These are phyloP conservation scores for Stenurella melanura DNA, from an alignment of 2,888 invertebrate genomes.

Conservation along the genomic window DNA sequence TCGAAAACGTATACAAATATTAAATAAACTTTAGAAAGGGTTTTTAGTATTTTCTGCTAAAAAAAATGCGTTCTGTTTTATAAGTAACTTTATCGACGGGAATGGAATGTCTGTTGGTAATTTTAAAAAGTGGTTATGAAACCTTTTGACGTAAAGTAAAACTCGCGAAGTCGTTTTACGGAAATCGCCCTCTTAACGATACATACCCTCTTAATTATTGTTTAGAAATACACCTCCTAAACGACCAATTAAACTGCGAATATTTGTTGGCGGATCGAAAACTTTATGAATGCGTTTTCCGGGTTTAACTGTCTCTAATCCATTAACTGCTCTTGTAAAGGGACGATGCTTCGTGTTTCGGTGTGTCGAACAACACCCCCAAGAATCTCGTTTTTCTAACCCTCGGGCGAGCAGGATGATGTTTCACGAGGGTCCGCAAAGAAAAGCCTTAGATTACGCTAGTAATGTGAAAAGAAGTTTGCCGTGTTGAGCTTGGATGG, in stretches of 20 bases:
- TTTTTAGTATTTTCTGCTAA: too few species aligned
- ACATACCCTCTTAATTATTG: neutral
- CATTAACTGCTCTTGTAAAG: slow-evolving; percentile 11
- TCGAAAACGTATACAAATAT: too few species aligned
- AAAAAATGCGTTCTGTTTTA: too few species aligned
- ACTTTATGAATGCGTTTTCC: slow-evolving; percentile 4
- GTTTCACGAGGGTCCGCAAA: neutral
- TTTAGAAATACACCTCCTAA: slow-evolving; percentile 8
- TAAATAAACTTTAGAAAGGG: too few species aligned
- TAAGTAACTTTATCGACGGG: too few species aligned
- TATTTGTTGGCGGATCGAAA: slow-evolving; percentile 7
- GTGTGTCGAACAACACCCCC: slow-evolving; percentile 11
- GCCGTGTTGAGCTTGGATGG: too few species aligned
- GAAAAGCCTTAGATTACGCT: neutral
- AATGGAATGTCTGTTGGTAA: too few species aligned
- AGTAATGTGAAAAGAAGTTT: neutral
- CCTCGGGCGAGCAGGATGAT: neutral
- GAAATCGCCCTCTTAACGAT: neutral
- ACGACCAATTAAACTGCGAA: slow-evolving; percentile 19
- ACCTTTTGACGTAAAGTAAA: too few species aligned
- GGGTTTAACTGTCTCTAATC: slow-evolving; percentile 13
- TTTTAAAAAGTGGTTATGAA: too few species aligned
- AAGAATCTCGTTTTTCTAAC: slow-evolving; percentile 14
- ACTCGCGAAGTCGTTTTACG: neutral
- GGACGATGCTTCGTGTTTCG: slow-evolving; percentile 8